A percentile compares a stretch with the other conserved stretches of the same genome.
Evolutionary conservation across 2,113 vertebrate genomes (phyloP).

Genomic region (Nibea albiflora): DNA sequence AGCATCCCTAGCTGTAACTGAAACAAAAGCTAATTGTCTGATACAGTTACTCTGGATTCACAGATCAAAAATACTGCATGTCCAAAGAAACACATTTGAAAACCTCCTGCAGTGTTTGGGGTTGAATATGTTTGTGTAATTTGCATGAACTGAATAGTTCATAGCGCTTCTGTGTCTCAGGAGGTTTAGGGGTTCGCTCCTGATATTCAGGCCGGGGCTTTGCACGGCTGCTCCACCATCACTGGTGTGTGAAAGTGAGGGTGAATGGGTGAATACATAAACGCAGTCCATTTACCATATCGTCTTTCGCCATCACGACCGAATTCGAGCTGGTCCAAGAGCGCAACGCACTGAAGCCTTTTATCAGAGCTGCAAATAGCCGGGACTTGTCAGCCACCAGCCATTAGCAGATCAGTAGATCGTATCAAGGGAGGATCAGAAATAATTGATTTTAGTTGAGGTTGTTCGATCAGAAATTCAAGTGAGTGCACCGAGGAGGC

Average conservation of each 20-base stretch:
- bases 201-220: too few relatives aligned
- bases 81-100: background rate
- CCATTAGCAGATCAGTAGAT: slow-evolving; percentile 45
- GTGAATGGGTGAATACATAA: too few relatives aligned
- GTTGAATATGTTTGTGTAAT: background rate
- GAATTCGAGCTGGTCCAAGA: background rate
- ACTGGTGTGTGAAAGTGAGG: too few relatives aligned
- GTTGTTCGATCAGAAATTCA: slow-evolving; percentile 13
- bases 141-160: background rate
- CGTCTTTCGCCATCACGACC: background rate
- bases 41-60: background rate
- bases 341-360: background rate
- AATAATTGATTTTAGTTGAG: slow-evolving; percentile 44
- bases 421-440: slow-evolving; percentile 31
- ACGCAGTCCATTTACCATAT: too few relatives aligned
- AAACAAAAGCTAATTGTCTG: too few relatives aligned
- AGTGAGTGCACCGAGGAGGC: slow-evolving; percentile 15
- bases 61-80: background rate
- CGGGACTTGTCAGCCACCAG: slow-evolving; percentile 1
- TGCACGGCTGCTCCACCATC: too few relatives aligned
- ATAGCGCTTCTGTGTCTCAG: background rate
- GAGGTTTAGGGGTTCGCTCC: too few relatives aligned
- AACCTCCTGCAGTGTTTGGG: background rate
- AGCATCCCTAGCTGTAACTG: background rate
- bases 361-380: slow-evolving; percentile 45